phyloP scores from a whole-genome alignment of 1,140 invertebrate species.

The Mizuhopecten yessoensis region DNA sequence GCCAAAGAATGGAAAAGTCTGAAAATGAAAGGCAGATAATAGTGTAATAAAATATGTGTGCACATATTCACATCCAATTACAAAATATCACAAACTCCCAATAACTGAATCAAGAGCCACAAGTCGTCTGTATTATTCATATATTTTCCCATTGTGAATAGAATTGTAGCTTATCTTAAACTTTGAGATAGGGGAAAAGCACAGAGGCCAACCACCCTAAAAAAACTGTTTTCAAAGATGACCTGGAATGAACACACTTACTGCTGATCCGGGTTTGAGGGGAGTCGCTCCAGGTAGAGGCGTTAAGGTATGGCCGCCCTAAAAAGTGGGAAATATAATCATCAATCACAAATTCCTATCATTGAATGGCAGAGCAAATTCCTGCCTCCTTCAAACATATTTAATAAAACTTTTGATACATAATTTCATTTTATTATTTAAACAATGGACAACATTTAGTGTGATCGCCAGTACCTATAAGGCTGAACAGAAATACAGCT shows the following conservation, averaged over 20 bases:
- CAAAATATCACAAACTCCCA: too few relatives aligned
- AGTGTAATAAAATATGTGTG: too few relatives aligned
- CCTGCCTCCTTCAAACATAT: not conserved
- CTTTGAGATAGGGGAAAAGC: too few relatives aligned
- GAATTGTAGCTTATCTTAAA: not conserved
- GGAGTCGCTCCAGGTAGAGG: constrained; percentile 96
- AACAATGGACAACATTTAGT: not conserved
- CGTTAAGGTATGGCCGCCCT: constrained; percentile 91
- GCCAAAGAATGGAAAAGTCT: constrained; percentile 99
- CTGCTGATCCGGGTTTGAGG: constrained; percentile 98
- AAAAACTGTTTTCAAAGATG: not conserved
- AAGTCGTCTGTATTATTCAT: too few relatives aligned
- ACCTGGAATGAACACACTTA: constrained; percentile 85
- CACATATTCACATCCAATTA: not conserved
- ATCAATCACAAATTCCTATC: not conserved
- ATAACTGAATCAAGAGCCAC: too few relatives aligned
- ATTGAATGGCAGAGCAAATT: not conserved
- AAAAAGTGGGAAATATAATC: constrained; percentile 54
- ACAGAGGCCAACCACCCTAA: not conserved
- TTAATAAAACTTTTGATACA: not conserved
- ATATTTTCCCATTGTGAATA: not conserved
- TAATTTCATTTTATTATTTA: too few relatives aligned
- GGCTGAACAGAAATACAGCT: not conserved
- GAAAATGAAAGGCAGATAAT: constrained; percentile 70
- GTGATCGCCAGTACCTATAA: not conserved